Conservation (phyloP, 2,888 invertebrate species). For the Drosophila neoperkinsi region DNA sequence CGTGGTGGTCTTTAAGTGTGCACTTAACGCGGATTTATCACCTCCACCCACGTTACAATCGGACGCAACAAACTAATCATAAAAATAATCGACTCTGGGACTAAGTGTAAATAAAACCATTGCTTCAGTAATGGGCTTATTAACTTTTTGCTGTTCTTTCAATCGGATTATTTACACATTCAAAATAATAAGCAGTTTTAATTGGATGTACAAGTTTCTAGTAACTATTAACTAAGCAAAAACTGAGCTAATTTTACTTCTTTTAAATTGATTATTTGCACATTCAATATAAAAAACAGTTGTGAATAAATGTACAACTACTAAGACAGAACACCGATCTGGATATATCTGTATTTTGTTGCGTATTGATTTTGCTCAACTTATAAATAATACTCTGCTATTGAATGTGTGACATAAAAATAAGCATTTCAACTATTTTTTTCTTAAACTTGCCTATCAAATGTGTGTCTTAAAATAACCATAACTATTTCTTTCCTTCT, state of each 20-base stretch:
- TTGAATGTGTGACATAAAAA: not conserved
- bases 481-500: not conserved
- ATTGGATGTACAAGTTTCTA: not conserved
- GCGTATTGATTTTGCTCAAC: not conserved
- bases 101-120: not conserved
- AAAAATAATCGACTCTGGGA: conserved; percentile 41
- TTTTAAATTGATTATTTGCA: conserved; percentile 26
- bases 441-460: not conserved
- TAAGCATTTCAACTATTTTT: not conserved
- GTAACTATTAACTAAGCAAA: not conserved
- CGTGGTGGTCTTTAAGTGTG: conserved; percentile 66
- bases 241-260: not conserved
- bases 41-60: conserved; percentile 68
- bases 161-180: not conserved
- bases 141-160: not conserved
- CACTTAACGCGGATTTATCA: conserved; percentile 83
- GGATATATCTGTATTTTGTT: not conserved
- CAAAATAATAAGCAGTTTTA: not conserved
- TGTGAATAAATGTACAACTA: not conserved
- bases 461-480: not conserved
- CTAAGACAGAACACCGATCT: not conserved
- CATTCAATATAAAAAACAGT: conserved; percentile 12
- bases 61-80: conserved; percentile 20
- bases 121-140: not conserved
- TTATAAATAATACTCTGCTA: not conserved